phyloP scores from a whole-genome alignment of 2,888 invertebrate genomes.

The Drosophila ustulata region DNA sequence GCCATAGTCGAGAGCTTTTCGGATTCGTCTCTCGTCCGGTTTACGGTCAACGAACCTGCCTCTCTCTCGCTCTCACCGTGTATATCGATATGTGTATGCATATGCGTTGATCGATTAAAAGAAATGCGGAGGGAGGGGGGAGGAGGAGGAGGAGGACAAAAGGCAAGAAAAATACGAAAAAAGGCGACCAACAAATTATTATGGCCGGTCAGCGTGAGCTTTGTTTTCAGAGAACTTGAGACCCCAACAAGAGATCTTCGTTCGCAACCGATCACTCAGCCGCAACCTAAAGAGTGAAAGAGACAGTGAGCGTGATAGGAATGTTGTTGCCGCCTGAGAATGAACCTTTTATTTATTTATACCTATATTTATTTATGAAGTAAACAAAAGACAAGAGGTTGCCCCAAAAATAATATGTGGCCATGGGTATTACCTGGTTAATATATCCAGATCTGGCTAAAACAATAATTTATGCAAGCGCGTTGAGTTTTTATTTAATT shows the following conservation, averaged over 20 bases:
- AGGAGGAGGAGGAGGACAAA: constrained; percentile 22
- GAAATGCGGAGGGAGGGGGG: constrained; percentile 40
- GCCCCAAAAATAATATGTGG: not conserved
- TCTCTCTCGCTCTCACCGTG: not conserved
- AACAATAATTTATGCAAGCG: constrained; percentile 6
- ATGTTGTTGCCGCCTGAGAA: constrained; percentile 36
- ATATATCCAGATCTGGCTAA: constrained; percentile 5
- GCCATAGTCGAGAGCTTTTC: constrained; percentile 50
- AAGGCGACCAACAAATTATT: constrained; percentile 66
- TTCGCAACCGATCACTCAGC: constrained; percentile 39
- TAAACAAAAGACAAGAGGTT: constrained; percentile 23
- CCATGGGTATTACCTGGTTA: constrained; percentile 6
- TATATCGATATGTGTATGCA: constrained; percentile 41
- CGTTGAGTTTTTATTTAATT: constrained; percentile 1
- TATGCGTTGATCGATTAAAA: constrained; percentile 76
- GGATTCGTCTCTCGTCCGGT: constrained; percentile 74
- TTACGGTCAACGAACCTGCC: constrained; percentile 77
- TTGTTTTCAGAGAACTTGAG: constrained; percentile 37
- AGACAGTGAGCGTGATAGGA: constrained; percentile 27
- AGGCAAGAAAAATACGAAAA: constrained; percentile 17
- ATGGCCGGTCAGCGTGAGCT: constrained; percentile 44
- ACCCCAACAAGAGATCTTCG: constrained; percentile 35
- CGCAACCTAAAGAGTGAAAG: constrained; percentile 14
- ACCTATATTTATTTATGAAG: constrained; percentile 7
- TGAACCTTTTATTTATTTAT: constrained; percentile 28